Evolutionary conservation across 2,888 invertebrate species (phyloP), one percentile per base, ranked within the genome.

Genomic region (Drosophila helvetica): DNA sequence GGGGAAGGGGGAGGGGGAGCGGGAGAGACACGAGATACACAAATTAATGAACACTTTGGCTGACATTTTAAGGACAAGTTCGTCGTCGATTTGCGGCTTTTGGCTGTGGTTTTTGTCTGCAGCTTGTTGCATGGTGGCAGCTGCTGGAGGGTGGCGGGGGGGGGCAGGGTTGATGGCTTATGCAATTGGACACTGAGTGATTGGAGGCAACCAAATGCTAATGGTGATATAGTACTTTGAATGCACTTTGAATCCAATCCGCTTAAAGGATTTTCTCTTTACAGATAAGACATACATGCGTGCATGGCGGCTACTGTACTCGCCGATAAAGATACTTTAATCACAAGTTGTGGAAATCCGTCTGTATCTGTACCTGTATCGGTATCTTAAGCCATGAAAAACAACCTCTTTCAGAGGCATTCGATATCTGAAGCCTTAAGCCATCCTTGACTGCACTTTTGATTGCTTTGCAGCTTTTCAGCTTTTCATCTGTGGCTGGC

Each of bases 1-100:
- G 27, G 9, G 27, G 8, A 10, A 12, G 33, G 12, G 33, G 1
- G 33, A 1, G 4, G 15, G 9, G 15, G 22, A 25, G 33, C 45
- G 48, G 67, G 69, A 60, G 67, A 71, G 75, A 75, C 73, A 54
- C 7, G 38, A 15, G 68, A 78, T 72, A 83, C 83, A 80, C 86
- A 80, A 86, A 86, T 88, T 86, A 86, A 88, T 86, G 80, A 88
- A 86, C 87, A 85, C 86, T 87, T 81, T 80, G 86, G 74, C 61
- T 86, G 88, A 88, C 86, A 88, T 88, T 86, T 86, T 88, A 86
- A 86, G 86, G 86, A 86, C 86, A 86, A 88, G 86, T 86, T 86
- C 86, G 88, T 78, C 86, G 84, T 76, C 68, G 70, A 43, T 68
- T 38, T 68, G 53, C 25, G 57, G 57, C 60, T 72, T 74, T 79